Evolutionary conservation across 1,140 invertebrate genomes (phyloP).

Genomic region (Panagrolaimus sp.): DNA sequence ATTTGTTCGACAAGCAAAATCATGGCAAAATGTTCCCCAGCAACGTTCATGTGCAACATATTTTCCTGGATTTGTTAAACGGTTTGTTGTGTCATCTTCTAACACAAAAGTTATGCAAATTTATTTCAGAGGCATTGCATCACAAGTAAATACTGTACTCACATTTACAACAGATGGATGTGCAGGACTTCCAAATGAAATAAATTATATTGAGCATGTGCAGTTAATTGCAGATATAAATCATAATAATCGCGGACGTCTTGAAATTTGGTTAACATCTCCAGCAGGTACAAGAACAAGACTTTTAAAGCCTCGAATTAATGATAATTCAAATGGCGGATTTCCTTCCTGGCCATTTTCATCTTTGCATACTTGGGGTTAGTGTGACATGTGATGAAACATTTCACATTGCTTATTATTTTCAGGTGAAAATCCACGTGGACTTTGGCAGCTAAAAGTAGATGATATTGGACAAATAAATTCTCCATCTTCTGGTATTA

Average conservation of each 20-base stretch:
- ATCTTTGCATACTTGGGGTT: slow-evolving; percentile 79
- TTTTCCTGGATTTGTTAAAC: slow-evolving; percentile 8
- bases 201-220: slow-evolving; percentile 77
- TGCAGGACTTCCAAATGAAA: slow-evolving; percentile 27
- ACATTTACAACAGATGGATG: slow-evolving; percentile 37
- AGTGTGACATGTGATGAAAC: too few species aligned
- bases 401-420: too few species aligned
- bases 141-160: neutral
- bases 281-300: slow-evolving; percentile 66
- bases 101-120: too few species aligned
- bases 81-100: too few species aligned
- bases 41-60: slow-evolving; percentile 33
- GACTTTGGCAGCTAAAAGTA: neutral
- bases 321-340: slow-evolving; percentile 69
- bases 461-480: neutral
- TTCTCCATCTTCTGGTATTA: neutral
- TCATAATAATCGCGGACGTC: slow-evolving; percentile 69
- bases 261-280: slow-evolving; percentile 60
- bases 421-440: neutral
- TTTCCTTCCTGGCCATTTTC: slow-evolving; percentile 77
- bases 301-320: slow-evolving; percentile 67
- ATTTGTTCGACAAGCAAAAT: slow-evolving; percentile 58
- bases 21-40: slow-evolving; percentile 59
- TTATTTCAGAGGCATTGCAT: neutral
- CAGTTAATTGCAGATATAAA: slow-evolving; percentile 68